Evolutionary conservation across 2,797 vertebrate genomes (phyloP).

Genomic region (Pseudomugil gertrudae): DNA sequence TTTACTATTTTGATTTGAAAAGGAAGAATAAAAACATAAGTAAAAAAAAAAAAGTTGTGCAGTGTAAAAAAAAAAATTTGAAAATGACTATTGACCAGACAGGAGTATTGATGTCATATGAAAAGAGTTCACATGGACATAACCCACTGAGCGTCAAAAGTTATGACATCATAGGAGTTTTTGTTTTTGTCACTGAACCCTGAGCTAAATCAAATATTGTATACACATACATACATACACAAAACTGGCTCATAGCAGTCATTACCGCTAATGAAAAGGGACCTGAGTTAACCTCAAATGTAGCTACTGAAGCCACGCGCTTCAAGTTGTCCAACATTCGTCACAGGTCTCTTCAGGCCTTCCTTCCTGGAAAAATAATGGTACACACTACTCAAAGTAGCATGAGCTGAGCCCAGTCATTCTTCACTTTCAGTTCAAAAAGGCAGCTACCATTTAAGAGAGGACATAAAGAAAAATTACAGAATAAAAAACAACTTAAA

Average conservation of each 20-base stretch:
- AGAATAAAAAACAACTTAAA: slow-evolving; percentile 49
- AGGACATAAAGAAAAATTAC: slow-evolving; percentile 65
- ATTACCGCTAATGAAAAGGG: slow-evolving; percentile 36
- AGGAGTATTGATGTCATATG: slow-evolving; percentile 32
- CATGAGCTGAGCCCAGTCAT: slow-evolving; percentile 69
- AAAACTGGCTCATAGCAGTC: slow-evolving; percentile 56
- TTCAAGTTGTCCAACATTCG: slow-evolving; percentile 42
- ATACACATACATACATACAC: slow-evolving; percentile 24
- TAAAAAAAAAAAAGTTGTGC: background rate
- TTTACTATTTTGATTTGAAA: slow-evolving; percentile 34
- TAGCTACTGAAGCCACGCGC: slow-evolving; percentile 38
- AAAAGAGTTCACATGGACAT: slow-evolving; percentile 50
- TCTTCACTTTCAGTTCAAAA: slow-evolving; percentile 69
- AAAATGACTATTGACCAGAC: slow-evolving; percentile 44
- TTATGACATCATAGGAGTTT: slow-evolving; percentile 76
- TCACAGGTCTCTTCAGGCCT: slow-evolving; percentile 70
- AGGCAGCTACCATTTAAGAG: slow-evolving; percentile 76
- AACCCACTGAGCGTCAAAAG: slow-evolving; percentile 62
- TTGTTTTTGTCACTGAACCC: slow-evolving; percentile 79
- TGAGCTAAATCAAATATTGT: slow-evolving; percentile 80
- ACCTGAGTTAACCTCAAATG: slow-evolving; percentile 74
- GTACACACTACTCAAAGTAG: slow-evolving; percentile 61
- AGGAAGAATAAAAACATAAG: slow-evolving; percentile 30
- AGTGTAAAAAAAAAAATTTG: slow-evolving; percentile 13
- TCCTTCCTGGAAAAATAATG: slow-evolving; percentile 44